Percentiles rank a stretch among this genome's conserved stretches.
phyloP scores from a whole-genome alignment of 2,888 invertebrate species.

The Agelastica alni region DNA sequence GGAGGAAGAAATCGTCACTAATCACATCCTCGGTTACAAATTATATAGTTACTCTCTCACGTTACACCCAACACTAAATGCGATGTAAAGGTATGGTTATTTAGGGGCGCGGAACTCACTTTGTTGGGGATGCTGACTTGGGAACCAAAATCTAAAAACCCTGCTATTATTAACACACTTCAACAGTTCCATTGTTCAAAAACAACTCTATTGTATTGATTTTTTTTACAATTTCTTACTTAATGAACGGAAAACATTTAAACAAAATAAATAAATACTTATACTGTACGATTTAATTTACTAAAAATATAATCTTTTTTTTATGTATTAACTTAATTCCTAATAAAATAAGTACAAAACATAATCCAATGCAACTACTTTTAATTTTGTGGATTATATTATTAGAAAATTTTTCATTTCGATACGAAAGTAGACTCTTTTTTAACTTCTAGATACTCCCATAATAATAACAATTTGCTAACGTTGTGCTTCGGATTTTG shows the following conservation, averaged over 20 bases:
- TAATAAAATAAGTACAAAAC: too few relatives aligned
- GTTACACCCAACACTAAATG: conserved; percentile 32
- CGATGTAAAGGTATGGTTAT: conserved; percentile 38
- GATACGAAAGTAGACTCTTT: too few relatives aligned
- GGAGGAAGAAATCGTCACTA: conserved; percentile 34
- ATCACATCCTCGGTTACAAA: conserved; percentile 41
- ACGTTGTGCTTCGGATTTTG: too few relatives aligned
- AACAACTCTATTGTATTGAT: conserved; percentile 30
- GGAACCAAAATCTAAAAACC: conserved; percentile 33
- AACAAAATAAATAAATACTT: background rate
- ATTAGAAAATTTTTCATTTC: too few relatives aligned
- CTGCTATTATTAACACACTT: conserved; percentile 37
- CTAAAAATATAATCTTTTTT: too few relatives aligned
- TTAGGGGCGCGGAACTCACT: conserved; percentile 51
- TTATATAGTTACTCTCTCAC: conserved; percentile 37
- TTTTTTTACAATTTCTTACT: conserved; percentile 19
- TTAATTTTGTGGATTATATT: too few relatives aligned
- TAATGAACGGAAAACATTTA: conserved; percentile 16
- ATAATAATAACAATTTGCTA: too few relatives aligned
- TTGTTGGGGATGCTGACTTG: conserved; percentile 34
- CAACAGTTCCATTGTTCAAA: conserved; percentile 27
- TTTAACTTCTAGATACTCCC: too few relatives aligned
- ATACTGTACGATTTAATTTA: too few relatives aligned
- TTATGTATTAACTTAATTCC: too few relatives aligned
- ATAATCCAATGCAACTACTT: too few relatives aligned